Base-by-base conservation (phyloP, 2,888 invertebrate genomes). In the Pseudococcus viburni region DNA sequence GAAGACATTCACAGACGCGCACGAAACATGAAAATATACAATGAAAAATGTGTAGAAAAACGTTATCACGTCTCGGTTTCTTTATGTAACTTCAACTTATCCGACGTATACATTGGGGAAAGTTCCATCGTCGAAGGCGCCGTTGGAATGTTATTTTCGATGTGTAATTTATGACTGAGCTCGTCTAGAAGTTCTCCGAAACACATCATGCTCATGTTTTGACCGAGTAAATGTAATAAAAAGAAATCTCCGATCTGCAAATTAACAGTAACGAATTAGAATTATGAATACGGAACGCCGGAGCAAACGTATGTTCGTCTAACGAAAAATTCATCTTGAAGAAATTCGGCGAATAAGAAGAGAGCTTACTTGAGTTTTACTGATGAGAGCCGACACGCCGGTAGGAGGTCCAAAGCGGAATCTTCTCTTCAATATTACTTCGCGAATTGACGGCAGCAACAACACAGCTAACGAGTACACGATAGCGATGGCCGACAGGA, bases 121-220 rank as follows among this genome's bases (percentile, higher is more conserved):
- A 96, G 96, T 92, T 97, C 96, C 90, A 96, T 92, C 22, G 96
- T 96, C 88, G 96, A 96, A 0, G 96, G 96, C 3, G 96, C 96
- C 0, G 96, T 96, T 0, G 97, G 96, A 88, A 94, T 91, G 91
- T 95, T 95, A 84, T 84, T 88, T 39, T 84, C 84, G 90, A 94
- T 93, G 90, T 94, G 95, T 88, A 95, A 92, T 89, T 94, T 93
- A 89, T 94, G 93, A 84, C 95, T 94, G n/a, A 96, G 92, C 91
- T 96, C 96, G 90, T 96, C 95, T 90, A 97, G 91, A 89, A 96
- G 94, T 91, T 96, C 96, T 88, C 95, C 95, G 91, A 96, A 96
- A 77, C 95, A 93, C 91, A 95, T 94, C 91, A 96, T 93, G 90
- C 96, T 96, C 93, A 97, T 95, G 92, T 97, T 97, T 92, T 97